Conservation (phyloP, 2,113 vertebrate species). For the Sterrhoptilus dennistouni region DNA sequence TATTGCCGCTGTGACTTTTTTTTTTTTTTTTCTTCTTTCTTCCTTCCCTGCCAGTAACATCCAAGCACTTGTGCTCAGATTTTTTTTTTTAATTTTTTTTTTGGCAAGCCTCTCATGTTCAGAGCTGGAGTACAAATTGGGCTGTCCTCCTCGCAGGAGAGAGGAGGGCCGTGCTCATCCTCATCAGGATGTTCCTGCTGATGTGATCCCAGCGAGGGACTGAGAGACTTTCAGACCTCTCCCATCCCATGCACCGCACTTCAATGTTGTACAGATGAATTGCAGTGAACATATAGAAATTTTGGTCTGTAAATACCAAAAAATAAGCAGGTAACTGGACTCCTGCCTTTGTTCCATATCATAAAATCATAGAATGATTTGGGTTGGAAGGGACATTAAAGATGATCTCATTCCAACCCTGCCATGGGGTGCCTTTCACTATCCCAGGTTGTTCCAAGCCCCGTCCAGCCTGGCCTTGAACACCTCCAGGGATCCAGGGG, state of each 20-base stretch:
- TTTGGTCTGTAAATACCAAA: not conserved
- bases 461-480: accelerated
- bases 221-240: not conserved
- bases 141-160: not conserved
- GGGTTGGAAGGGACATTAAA: not conserved
- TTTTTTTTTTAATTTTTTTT: not conserved
- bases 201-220: not conserved
- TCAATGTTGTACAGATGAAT: not conserved
- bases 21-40: not conserved
- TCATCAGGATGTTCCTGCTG: not conserved
- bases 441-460: accelerated
- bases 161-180: not conserved
- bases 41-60: conserved; percentile 33
- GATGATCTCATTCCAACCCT: not conserved
- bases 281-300: not conserved
- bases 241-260: not conserved
- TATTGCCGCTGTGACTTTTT: conserved; percentile 72
- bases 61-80: conserved; percentile 3
- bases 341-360: not conserved
- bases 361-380: not conserved
- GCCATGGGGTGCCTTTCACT: not conserved
- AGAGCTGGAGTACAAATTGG: not conserved
- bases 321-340: not conserved
- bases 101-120: not conserved
- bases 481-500: not conserved